Percentiles rank a stretch among this genome's conserved stretches.
Conservation (phyloP, 1,140 invertebrate genomes). For the Metaphire vulgaris region DNA sequence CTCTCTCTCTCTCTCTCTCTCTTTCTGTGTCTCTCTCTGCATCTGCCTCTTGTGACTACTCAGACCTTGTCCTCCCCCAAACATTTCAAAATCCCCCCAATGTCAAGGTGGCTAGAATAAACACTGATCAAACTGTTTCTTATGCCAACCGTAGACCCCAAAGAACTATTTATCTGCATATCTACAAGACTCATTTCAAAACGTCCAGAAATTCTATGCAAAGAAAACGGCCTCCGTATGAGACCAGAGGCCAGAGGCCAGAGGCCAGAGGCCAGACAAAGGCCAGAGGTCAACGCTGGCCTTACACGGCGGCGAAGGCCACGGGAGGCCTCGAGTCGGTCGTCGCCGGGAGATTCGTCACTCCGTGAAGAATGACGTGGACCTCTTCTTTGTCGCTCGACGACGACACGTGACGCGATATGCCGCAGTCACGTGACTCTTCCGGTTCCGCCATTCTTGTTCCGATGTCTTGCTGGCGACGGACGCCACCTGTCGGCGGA, state of each 20-base stretch:
- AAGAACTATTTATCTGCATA: too few species aligned
- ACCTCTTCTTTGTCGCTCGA: conserved; percentile 39
- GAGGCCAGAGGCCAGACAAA: too few species aligned
- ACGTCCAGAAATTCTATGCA: too few species aligned
- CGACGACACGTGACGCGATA: conserved; percentile 40
- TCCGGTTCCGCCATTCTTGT: neutral
- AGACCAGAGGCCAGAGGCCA: too few species aligned
- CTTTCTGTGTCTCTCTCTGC: neutral
- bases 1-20: neutral
- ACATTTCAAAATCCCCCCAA: too few species aligned
- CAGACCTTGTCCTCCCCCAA: too few species aligned
- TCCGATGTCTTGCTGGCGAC: neutral
- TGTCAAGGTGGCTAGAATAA: too few species aligned
- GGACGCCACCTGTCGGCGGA: neutral
- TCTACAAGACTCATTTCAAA: too few species aligned
- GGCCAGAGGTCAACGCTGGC: too few species aligned
- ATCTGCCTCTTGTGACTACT: neutral
- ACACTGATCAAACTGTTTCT: too few species aligned
- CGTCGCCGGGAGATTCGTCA: conserved; percentile 37
- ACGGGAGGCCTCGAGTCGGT: conserved; percentile 33
- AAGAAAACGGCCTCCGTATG: too few species aligned
- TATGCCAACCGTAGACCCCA: too few species aligned
- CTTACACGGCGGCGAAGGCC: conserved; percentile 42
- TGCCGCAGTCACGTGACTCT: neutral
- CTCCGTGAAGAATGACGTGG: conserved; percentile 44